A percentile compares a stretch with the other conserved stretches of the same genome.
Conservation (phyloP, 2,888 invertebrate genomes). For the Linnaemya vulpina region DNA sequence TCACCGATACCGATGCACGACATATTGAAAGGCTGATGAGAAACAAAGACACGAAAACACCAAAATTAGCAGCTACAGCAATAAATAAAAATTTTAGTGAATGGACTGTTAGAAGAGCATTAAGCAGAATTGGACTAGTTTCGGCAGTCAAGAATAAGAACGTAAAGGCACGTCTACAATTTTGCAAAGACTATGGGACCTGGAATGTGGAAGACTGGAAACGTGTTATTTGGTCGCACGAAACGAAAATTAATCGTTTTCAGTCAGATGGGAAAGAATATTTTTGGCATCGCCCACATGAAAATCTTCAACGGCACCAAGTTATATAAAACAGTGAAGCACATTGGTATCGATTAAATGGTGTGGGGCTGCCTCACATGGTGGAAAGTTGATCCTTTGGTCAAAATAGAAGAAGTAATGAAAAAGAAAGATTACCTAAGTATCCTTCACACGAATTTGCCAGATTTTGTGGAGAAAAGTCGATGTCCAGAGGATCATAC, state of each 20-base stretch:
- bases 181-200: not conserved
- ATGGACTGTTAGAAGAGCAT: not conserved
- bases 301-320: not conserved
- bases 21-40: not conserved
- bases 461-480: not conserved
- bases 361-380: not conserved
- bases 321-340: conserved; percentile 1
- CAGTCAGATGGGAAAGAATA: conserved; percentile 7
- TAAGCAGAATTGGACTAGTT: not conserved
- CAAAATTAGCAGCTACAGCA: not conserved
- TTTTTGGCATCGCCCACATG: not conserved
- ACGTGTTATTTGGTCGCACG: not conserved
- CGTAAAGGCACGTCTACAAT: not conserved
- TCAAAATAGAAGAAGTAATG: not conserved
- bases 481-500: not conserved
- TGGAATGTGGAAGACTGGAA: not conserved
- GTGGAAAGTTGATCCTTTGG: not conserved
- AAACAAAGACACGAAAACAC: not conserved
- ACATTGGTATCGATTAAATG: not conserved
- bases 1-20: conserved; percentile 3
- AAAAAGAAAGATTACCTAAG: not conserved
- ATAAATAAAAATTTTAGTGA: not conserved
- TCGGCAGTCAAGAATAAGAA: not conserved
- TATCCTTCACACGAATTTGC: not conserved
- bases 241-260: not conserved